Evolutionary conservation across 2,113 vertebrate genomes (phyloP), one percentile per base, ranked within the genome.

Genomic region (Tachysurus fulvidraco): DNA sequence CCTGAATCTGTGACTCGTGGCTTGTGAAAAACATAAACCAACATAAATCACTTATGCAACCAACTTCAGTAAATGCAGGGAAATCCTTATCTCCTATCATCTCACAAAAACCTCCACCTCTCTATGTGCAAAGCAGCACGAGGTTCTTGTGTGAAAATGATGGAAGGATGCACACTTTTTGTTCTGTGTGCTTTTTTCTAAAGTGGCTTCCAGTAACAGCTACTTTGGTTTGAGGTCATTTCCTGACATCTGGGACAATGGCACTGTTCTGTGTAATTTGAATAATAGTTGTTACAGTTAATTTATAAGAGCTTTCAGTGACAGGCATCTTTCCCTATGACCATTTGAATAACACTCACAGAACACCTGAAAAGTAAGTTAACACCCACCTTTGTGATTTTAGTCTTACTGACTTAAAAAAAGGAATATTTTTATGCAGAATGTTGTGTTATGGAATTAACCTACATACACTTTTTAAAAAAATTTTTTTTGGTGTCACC

Each of bases 181-280:
- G 5, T 2, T 87, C 2, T 64, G 82, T 90, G 90, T 89, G 91
- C 88, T 90, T 71, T 88, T 77, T 86, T 92, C 84, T 92, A 80
- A 90, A 87, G 84, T 87, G 85, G 85, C 92, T 95, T 95, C 95
- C 95, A 95, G 95, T 95, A 96, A 95, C 71, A 93, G 91, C 85
- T 88, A 86, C 90, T 90, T 85, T 89, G 74, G 87, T 93, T 94
- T 92, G 90, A 93, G 91, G 93, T 94, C 89, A 95, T 91, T 94
- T 95, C 94, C 94, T 95, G 94, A 94, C 91, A 89, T 94, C 88
- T 91, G 79, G 88, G 85, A 93, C 92, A 94, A 94, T 92, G 88
- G 87, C 89, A 89, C 78, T 19, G 11, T 79, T 91, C 80, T 92
- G 76, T 92, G 85, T 88, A 79, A 83, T 89, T 89, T 93, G 87